phyloP scores from a whole-genome alignment of 2,113 vertebrate species.

The Miniopterus natalensis region DNA sequence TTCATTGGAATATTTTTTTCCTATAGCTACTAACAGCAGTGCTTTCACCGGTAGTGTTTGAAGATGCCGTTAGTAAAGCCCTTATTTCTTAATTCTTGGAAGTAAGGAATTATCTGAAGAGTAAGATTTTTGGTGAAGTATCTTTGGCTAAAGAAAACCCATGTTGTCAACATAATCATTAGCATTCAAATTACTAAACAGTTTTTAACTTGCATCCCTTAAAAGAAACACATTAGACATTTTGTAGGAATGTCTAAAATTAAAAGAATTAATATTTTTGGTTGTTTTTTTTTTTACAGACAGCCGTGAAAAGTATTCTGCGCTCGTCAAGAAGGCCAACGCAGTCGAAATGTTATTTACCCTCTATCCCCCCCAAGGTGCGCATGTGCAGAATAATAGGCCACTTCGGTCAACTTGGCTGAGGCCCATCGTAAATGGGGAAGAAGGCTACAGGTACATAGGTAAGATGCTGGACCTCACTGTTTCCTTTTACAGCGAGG shows the following conservation, averaged over 20 bases:
- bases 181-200: conserved; percentile 17
- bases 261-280: not conserved
- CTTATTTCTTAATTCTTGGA: conserved; percentile 5
- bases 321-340: conserved; percentile 55
- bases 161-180: not conserved
- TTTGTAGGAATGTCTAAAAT: conserved; percentile 1
- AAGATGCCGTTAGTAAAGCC: not conserved
- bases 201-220: not conserved
- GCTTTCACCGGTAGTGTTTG: not conserved
- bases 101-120: not conserved
- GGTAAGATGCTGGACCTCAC: conserved; percentile 67
- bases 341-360: conserved; percentile 81
- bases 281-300: conserved; percentile 56
- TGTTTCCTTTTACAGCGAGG: not conserved
- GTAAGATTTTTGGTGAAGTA: not conserved
- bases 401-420: conserved; percentile 74
- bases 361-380: conserved; percentile 77
- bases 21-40: not conserved
- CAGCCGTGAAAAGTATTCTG: not conserved
- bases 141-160: not conserved
- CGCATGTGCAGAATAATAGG: not conserved
- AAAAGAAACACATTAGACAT: not conserved
- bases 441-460: conserved; percentile 81
- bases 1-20: not conserved
- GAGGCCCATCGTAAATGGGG: conserved; percentile 76